phyloP scores from a whole-genome alignment of 2,113 vertebrate species.

The Oplegnathus fasciatus region DNA sequence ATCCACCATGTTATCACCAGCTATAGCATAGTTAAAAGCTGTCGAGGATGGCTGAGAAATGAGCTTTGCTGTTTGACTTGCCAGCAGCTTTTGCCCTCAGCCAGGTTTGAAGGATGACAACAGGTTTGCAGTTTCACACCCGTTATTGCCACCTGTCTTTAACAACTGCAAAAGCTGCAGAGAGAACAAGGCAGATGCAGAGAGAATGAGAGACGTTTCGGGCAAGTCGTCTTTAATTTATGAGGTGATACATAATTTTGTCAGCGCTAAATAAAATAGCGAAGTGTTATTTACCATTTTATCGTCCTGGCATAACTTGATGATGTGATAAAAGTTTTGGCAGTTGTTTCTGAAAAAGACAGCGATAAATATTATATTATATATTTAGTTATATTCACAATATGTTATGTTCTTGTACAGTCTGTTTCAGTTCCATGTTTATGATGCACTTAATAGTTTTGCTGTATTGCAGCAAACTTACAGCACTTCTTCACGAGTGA shows the following conservation, averaged over 20 bases:
- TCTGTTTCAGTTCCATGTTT: background rate
- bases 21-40: constrained; percentile 21
- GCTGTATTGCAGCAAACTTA: background rate
- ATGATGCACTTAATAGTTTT: background rate
- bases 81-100: constrained; percentile 23
- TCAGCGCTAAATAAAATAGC: constrained; percentile 17
- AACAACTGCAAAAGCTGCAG: constrained; percentile 16
- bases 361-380: background rate
- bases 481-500: too few relatives aligned
- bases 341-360: background rate
- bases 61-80: constrained; percentile 14
- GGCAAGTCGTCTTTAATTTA: constrained; percentile 31
- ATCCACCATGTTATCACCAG: background rate
- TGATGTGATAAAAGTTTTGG: background rate
- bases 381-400: constrained; percentile 2
- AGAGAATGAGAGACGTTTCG: background rate
- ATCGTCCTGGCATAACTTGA: background rate
- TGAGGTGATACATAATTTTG: constrained; percentile 12
- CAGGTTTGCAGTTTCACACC: constrained; percentile 36
- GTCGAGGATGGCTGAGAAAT: constrained; percentile 33
- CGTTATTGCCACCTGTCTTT: background rate
- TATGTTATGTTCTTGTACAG: background rate
- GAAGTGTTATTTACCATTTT: constrained; percentile 22
- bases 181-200: background rate
- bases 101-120: constrained; percentile 31